Evolutionary conservation across 1,140 invertebrate genomes (phyloP), one percentile per base, ranked within the genome.

Genomic region (Adelges cooleyi): DNA sequence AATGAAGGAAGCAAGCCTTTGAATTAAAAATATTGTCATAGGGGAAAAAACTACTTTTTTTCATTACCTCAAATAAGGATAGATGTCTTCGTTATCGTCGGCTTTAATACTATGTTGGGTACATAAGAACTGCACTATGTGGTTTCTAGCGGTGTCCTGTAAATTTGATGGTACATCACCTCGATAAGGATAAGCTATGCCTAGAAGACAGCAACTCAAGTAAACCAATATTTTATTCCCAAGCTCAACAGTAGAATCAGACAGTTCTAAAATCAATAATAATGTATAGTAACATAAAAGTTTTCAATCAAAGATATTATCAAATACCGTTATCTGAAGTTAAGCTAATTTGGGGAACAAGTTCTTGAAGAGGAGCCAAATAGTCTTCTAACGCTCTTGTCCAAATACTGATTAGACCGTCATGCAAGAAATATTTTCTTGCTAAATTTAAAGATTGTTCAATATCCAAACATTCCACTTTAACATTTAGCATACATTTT

Each of bases 161-260:
- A 82, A 79, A 25, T 82, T 78, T 65, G 82, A 77, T 69, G 89
- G 82, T 9, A 77, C 75, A 71, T 90, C 82, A 13, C 93, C 92
- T 48, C 25, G 18, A 42, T 83, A 83, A 2, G 90, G 94, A 78
- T 94, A 97, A 2, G 86, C 86, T 66, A 91, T 79, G 2, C 95
- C 95, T 20, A 89, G 88, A 68, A 99, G 78, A 73, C 94, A 97
- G 72, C 93, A 95, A 62, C 92, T 94, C 42, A 88, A 81, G 73
- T 95, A 97, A 11, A 98, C 87, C 54, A 99, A 75, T 62, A 98
- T 77, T 70, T 92, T 91, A 71, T 95, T 95, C 17, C 95, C 95
- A 20, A 91, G 72, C 65, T 71, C 65, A 25, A 40, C 67, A 67
- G 68, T 65, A 67, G 59, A 68, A 66, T 70, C 69, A 67, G 46